Percentiles rank a stretch among this genome's conserved stretches.
Evolutionary conservation across 2,797 vertebrate species (phyloP).

Genomic region (Hemibagrus guttatus): DNA sequence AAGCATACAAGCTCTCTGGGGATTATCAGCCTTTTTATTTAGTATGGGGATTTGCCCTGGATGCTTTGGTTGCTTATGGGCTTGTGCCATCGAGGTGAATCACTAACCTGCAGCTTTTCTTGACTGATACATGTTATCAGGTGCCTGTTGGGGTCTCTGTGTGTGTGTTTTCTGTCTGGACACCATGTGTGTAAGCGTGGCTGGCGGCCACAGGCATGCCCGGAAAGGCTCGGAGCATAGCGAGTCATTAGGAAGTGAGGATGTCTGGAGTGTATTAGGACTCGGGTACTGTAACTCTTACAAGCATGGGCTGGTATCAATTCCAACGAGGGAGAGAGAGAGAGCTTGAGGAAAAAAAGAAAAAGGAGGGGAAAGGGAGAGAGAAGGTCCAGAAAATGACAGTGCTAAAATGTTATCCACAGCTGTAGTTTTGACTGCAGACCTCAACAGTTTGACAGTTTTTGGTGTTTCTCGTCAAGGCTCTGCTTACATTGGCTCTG

Average conservation of each 20-base stretch:
- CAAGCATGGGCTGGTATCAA: conserved; percentile 74
- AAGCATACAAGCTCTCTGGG: conserved; percentile 38
- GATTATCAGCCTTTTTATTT: conserved; percentile 53
- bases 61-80: conserved; percentile 38
- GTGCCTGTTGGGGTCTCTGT: conserved; percentile 46
- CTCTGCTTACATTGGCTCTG: conserved; percentile 66
- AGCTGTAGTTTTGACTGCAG: conserved; percentile 67
- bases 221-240: conserved; percentile 80
- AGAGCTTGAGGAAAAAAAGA: conserved; percentile 27
- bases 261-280: conserved; percentile 81
- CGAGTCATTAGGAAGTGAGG: conserved; percentile 81
- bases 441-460: conserved; percentile 68
- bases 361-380: conserved; percentile 25
- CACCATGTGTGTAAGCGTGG: conserved; percentile 66
- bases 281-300: conserved; percentile 76
- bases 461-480: conserved; percentile 67
- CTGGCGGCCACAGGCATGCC: conserved; percentile 75
- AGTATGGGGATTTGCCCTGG: conserved; percentile 36
- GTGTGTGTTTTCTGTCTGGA: conserved; percentile 49
- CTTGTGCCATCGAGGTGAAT: conserved; percentile 37
- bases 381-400: conserved; percentile 51
- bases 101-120: conserved; percentile 56
- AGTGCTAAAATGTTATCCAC: conserved; percentile 54
- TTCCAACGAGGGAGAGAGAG: conserved; percentile 48
- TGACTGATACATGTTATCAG: conserved; percentile 50